Conservation (phyloP, 2,797 vertebrate genomes). For the Hemitrygon akajei region DNA sequence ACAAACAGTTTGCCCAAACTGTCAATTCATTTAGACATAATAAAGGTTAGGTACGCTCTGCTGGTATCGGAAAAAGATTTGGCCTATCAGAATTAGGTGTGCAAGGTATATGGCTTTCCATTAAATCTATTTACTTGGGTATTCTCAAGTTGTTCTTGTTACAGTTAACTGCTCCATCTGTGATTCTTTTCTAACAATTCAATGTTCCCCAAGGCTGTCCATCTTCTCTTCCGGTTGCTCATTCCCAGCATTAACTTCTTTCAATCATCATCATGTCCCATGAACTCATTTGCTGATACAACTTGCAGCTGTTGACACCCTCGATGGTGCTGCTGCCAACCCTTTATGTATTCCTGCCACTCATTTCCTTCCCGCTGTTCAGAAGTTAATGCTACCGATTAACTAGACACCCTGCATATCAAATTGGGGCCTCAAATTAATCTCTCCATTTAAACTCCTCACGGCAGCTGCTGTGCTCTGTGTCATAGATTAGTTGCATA, state of each 20-base stretch:
- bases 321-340: not conserved
- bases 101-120: too few relatives aligned
- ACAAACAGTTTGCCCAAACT: not conserved
- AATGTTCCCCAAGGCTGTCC: not conserved
- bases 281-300: not conserved
- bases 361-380: not conserved
- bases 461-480: not conserved
- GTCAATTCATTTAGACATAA: not conserved
- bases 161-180: not conserved
- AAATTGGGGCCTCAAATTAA: not conserved
- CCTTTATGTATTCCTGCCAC: not conserved
- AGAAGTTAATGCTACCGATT: not conserved
- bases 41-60: not conserved
- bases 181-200: not conserved
- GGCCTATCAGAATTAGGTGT: not conserved
- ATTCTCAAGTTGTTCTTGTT: not conserved
- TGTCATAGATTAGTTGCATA: not conserved
- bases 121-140: not conserved
- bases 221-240: not conserved
- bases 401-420: not conserved
- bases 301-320: not conserved
- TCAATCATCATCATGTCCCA: not conserved
- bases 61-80: not conserved
- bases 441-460: slow-evolving; percentile 1
- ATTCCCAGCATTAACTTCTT: not conserved